Conservation (phyloP, 2,888 invertebrate genomes). For the Cerastis leucographa region DNA sequence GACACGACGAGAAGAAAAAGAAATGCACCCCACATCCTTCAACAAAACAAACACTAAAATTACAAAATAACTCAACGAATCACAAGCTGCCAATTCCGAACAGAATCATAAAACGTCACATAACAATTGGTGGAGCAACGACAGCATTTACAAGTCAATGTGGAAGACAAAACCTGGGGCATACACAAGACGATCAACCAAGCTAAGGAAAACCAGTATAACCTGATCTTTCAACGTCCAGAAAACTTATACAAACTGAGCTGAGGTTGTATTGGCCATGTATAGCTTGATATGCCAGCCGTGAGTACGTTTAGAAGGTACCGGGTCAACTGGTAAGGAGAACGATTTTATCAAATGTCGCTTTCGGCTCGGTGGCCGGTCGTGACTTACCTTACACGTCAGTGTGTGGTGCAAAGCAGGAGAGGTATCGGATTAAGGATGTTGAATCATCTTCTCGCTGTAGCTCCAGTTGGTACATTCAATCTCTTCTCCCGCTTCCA, state of each 20-base stretch:
- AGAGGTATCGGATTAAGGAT: conserved; percentile 58
- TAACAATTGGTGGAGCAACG: conserved; percentile 52
- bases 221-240: not conserved
- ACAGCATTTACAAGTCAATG: conserved; percentile 71
- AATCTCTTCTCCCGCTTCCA: not conserved
- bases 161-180: conserved; percentile 78
- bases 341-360: conserved; percentile 89
- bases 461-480: not conserved
- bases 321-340: conserved; percentile 85
- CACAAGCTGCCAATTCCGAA: conserved; percentile 34
- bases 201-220: conserved; percentile 1
- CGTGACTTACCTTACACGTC: conserved; percentile 89
- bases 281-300: not conserved
- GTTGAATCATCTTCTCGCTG: conserved; percentile 21
- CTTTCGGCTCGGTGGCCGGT: conserved; percentile 87
- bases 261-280: not conserved
- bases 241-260: not conserved
- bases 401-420: conserved; percentile 56
- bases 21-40: not conserved
- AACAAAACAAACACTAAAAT: conserved; percentile 3
- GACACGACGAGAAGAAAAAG: not conserved
- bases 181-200: not conserved
- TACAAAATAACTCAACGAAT: conserved; percentile 27
- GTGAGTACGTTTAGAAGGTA: conserved; percentile 75
- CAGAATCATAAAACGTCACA: conserved; percentile 35